Evolutionary conservation across 2,888 invertebrate species (phyloP).

Genomic region (Digitonthophagus gazella): DNA sequence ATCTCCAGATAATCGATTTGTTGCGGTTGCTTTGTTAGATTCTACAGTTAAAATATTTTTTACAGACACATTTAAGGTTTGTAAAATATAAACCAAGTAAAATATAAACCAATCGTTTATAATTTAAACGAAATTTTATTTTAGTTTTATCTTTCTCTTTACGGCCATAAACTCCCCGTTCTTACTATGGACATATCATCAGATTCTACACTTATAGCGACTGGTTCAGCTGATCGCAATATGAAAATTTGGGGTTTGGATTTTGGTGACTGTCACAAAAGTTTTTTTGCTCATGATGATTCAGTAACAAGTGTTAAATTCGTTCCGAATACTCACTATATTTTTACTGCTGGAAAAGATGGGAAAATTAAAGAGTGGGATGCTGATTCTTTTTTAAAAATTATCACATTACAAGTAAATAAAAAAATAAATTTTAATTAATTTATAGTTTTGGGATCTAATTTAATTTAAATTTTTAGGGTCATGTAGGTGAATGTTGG

Average conservation of each 20-base stretch:
- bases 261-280: constrained; percentile 97
- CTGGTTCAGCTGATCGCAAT: constrained; percentile 94
- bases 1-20: constrained; percentile 80
- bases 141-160: constrained; percentile 88
- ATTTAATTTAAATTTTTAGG: constrained; percentile 52
- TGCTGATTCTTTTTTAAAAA: constrained; percentile 85
- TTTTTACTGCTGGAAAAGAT: constrained; percentile 93
- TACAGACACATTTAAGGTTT: constrained; percentile 87
- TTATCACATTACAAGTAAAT: constrained; percentile 79
- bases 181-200: constrained; percentile 90
- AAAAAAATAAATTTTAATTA: constrained; percentile 6
- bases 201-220: constrained; percentile 82
- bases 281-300: constrained; percentile 95
- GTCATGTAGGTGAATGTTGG: constrained; percentile 81
- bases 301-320: constrained; percentile 88
- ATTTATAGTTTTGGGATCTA: constrained; percentile 19
- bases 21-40: constrained; percentile 89
- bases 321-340: constrained; percentile 86
- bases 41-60: constrained; percentile 95
- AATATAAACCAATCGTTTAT: constrained; percentile 16
- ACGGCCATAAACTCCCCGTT: constrained; percentile 95
- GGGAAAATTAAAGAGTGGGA: constrained; percentile 97
- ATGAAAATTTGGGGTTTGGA: constrained; percentile 98
- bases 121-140: constrained; percentile 37
- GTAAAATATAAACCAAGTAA: constrained; percentile 15